Evolutionary conservation across 1,140 invertebrate genomes (phyloP).

Genomic region (Aphidius ervi): DNA sequence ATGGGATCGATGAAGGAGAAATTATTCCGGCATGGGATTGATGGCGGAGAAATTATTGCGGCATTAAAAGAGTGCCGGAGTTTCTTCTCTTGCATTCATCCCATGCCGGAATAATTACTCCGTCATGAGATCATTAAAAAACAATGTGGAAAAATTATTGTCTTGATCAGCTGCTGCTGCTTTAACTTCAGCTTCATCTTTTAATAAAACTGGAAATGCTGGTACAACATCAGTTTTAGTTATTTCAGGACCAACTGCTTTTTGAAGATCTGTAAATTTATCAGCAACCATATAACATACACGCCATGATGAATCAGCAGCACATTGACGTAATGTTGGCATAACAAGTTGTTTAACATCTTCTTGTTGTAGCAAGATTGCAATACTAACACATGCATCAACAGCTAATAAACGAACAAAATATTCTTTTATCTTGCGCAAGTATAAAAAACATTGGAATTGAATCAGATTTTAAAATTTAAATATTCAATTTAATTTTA

Average conservation of each 20-base stretch:
- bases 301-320: too few relatives aligned
- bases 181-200: conserved; percentile 98
- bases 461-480: conserved; percentile 93
- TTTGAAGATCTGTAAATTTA: too few relatives aligned
- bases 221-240: conserved; percentile 91
- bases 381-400: conserved; percentile 95
- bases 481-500: conserved; percentile 94
- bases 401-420: conserved; percentile 95
- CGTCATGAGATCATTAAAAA: too few relatives aligned
- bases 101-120: too few relatives aligned
- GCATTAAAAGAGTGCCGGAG: too few relatives aligned
- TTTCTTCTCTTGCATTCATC: too few relatives aligned
- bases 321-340: conserved; percentile 87
- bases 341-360: conserved; percentile 90
- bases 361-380: conserved; percentile 78
- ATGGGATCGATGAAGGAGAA: too few relatives aligned
- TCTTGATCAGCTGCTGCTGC: conserved; percentile 96
- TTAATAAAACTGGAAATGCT: conserved; percentile 89
- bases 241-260: too few relatives aligned
- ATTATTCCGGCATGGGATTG: too few relatives aligned
- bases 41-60: too few relatives aligned
- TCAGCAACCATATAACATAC: too few relatives aligned
- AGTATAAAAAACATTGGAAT: conserved; percentile 95
- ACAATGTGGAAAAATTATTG: conserved; percentile 92
- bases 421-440: conserved; percentile 93